These are phyloP conservation scores for Dicycla oo DNA, from an alignment of 2,888 invertebrate genomes.

Conservation along the genomic window DNA sequence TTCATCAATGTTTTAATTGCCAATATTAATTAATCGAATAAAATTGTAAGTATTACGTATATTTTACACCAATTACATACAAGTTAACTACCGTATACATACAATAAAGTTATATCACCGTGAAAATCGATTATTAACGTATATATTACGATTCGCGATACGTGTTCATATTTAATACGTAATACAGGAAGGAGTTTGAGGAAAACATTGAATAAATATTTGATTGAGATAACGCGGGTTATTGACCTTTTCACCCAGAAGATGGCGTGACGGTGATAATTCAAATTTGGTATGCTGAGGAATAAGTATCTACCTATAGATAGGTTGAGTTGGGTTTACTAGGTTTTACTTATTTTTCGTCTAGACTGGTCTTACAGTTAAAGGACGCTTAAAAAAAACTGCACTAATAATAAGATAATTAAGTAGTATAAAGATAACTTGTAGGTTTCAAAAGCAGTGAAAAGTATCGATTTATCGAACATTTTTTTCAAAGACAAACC, in stretches of 20 bases:
- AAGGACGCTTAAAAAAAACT: background rate
- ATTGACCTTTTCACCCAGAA: conserved; percentile 14
- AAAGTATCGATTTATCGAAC: background rate
- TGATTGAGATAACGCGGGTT: conserved; percentile 11
- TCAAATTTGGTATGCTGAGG: background rate
- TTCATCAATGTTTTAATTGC: conserved; percentile 6
- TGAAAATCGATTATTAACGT: conserved; percentile 44
- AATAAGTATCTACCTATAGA: background rate
- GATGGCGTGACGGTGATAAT: no score
- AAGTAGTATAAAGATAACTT: background rate
- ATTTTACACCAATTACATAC: conserved; percentile 29
- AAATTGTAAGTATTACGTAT: conserved; percentile 19
- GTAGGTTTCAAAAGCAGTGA: background rate
- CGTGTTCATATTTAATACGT: conserved; percentile 42
- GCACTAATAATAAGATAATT: background rate
- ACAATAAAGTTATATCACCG: conserved; percentile 51
- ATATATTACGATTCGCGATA: conserved; percentile 24
- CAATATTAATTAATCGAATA: conserved; percentile 9
- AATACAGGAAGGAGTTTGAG: conserved; percentile 31
- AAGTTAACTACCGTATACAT: conserved; percentile 32
- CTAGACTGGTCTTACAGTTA: background rate
- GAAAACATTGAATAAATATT: conserved; percentile 35
- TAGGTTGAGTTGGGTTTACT: background rate
- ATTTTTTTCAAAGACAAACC: background rate
- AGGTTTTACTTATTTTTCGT: background rate